Percentiles rank a stretch among this genome's conserved stretches.
Conservation (phyloP, 2,797 vertebrate species). For the Lophius americanus region DNA sequence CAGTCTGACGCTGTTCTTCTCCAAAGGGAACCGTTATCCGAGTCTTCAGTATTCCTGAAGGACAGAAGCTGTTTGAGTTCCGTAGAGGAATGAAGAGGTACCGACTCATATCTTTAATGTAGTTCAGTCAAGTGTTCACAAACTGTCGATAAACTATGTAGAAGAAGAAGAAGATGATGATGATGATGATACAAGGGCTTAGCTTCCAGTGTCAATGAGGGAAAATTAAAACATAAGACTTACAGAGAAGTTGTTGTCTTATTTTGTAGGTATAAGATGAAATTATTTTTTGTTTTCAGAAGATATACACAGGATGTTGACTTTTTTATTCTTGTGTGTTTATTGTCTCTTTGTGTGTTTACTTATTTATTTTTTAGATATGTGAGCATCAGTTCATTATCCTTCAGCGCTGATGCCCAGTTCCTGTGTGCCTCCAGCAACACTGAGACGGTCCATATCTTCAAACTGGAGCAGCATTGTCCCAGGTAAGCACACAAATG, state of each 20-base stretch:
- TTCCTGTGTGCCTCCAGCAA: constrained; percentile 96
- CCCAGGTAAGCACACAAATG: constrained; percentile 66
- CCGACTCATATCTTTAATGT: constrained; percentile 22
- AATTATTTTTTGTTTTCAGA: not conserved
- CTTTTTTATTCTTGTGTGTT: not conserved
- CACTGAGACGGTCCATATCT: constrained; percentile 95
- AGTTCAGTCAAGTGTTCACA: constrained; percentile 2
- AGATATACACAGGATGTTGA: not conserved
- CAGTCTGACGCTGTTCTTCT: constrained; percentile 29
- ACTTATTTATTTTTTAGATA: constrained; percentile 80
- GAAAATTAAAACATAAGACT: too few relatives aligned
- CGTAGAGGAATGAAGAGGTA: constrained; percentile 96
- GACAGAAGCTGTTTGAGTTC: constrained; percentile 92
- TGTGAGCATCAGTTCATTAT: constrained; percentile 92
- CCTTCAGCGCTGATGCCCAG: constrained; percentile 92
- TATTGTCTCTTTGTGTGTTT: not conserved
- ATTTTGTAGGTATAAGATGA: too few relatives aligned
- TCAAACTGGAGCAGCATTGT: constrained; percentile 90
- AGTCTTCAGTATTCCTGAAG: constrained; percentile 92
- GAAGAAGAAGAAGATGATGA: not conserved
- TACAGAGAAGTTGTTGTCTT: too few relatives aligned
- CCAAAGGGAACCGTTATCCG: constrained; percentile 92
- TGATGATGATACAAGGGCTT: too few relatives aligned
- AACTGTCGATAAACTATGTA: not conserved
- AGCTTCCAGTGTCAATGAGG: too few relatives aligned